A percentile compares a stretch with the other conserved stretches of the same genome.
phyloP scores from a whole-genome alignment of 2,797 vertebrate genomes.

The Buphagus erythrorhynchus region DNA sequence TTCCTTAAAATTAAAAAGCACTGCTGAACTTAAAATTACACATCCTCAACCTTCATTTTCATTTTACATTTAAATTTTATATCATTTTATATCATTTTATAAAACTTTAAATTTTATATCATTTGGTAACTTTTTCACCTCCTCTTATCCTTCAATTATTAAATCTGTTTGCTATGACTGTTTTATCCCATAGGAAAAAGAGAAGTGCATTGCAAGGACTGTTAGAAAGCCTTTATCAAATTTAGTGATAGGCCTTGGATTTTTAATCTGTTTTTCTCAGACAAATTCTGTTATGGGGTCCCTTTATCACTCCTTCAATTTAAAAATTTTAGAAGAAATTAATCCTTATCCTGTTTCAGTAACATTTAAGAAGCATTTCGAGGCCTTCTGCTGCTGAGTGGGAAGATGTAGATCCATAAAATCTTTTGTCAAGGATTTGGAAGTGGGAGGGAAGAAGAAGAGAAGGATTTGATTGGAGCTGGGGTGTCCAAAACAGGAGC shows the following conservation, averaged over 20 bases:
- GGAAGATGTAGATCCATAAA: neutral
- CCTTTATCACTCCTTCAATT: neutral
- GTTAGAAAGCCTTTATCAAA: neutral
- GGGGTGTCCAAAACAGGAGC: neutral
- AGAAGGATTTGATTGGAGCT: neutral
- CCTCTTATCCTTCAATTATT: neutral
- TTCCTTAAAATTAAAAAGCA: neutral
- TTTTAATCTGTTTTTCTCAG: neutral
- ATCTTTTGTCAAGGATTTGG: neutral
- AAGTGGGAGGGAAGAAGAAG: neutral
- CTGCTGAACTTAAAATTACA: neutral
- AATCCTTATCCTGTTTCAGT: neutral
- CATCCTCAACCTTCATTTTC: neutral
- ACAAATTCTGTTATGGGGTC: neutral
- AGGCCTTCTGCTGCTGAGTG: neutral
- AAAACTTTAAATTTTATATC: neutral
- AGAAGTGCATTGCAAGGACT: neutral
- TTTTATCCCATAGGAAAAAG: neutral
- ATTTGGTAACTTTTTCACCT: neutral
- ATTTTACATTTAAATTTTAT: neutral
- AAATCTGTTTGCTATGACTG: neutral
- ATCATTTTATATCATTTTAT: neutral
- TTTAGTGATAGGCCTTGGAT: neutral
- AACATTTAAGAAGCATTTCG: neutral
- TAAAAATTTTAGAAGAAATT: neutral